Evolutionary conservation across 2,113 vertebrate genomes (phyloP), one percentile per base, ranked within the genome.

Genomic region (Muntiacus reevesi): DNA sequence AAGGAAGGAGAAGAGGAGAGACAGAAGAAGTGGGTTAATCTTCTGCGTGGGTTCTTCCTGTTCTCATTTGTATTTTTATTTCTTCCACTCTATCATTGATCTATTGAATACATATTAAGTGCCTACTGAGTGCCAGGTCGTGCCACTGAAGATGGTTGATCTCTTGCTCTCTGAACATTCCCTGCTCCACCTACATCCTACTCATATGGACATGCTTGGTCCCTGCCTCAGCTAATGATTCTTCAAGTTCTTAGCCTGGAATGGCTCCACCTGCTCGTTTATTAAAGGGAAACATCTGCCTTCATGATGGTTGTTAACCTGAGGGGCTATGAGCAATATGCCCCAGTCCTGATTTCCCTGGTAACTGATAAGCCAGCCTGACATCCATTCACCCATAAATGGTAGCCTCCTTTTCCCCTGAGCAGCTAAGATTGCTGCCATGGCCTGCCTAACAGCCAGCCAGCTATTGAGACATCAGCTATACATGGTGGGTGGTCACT

Each of bases 391-490:
- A 23, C 81, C 52, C 7, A 9, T 36, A 55, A 55, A 83, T 36
- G 81, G 52, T 55, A 55, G 81, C n/a, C n/a, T 55, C 21, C 52
- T 36, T 55, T 54, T 9, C 52, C 21, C 81, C 7, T 55, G 81
- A 83, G 81, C 3, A 25, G 7, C 33, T 25, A 15, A 36, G 45
- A 52, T 52, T 52, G 47, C 78, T 52, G 15, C 45, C 45, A 19
- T 50, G 16, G 2, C 78, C 28, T 50, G 27, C 78, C 28, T 79
- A 27, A 27, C 23, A 43, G 71, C 21, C 7, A 78, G 45, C 78
- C 45, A 6, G 16, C 19, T 21, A 2, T n/a, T 0, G 2, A 36
- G 33, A 33, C 52, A 36, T 54, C 19, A 5, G 21, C 7, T 12
- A 25, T n/a, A 23, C 50, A 4, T 2, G 4, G 52, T 83, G 12